Percentiles rank a stretch among this genome's conserved stretches.
Evolutionary conservation across 1,140 invertebrate genomes (phyloP).

Genomic region (Acyrthosiphon pisum): DNA sequence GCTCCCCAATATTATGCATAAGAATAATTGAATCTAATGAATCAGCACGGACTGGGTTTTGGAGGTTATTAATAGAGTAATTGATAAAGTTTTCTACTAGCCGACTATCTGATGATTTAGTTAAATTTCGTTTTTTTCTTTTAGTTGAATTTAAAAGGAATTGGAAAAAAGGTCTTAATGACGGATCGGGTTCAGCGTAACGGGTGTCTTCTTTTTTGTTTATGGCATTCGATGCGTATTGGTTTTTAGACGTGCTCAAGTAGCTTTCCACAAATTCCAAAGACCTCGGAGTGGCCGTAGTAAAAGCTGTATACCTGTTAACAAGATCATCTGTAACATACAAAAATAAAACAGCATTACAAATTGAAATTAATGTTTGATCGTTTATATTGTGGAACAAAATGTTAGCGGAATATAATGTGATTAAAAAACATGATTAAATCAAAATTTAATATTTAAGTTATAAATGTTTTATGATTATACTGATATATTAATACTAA

Average conservation of each 20-base stretch:
- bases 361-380: neutral
- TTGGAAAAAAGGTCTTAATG: slow-evolving; percentile 37
- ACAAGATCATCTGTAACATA: slow-evolving; percentile 39
- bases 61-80: slow-evolving; percentile 7
- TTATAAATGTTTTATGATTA: neutral
- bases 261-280: slow-evolving; percentile 15
- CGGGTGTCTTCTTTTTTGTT: slow-evolving; percentile 1
- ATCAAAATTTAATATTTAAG: neutral
- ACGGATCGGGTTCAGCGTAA: slow-evolving; percentile 42
- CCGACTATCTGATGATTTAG: neutral
- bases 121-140: slow-evolving; percentile 40
- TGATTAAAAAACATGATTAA: neutral
- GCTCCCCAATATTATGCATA: neutral
- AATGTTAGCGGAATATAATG: neutral
- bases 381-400: neutral
- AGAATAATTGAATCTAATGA: neutral
- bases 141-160: slow-evolving; percentile 49
- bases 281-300: slow-evolving; percentile 15
- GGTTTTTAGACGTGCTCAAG: slow-evolving; percentile 24
- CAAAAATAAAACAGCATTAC: neutral
- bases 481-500: neutral
- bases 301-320: slow-evolving; percentile 50
- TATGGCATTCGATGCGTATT: neutral
- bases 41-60: neutral
- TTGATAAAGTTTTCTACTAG: slow-evolving; percentile 24